Evolutionary conservation across 2,888 invertebrate genomes (phyloP), one percentile per base, ranked within the genome.

Genomic region (Glaucopsyche alexis): DNA sequence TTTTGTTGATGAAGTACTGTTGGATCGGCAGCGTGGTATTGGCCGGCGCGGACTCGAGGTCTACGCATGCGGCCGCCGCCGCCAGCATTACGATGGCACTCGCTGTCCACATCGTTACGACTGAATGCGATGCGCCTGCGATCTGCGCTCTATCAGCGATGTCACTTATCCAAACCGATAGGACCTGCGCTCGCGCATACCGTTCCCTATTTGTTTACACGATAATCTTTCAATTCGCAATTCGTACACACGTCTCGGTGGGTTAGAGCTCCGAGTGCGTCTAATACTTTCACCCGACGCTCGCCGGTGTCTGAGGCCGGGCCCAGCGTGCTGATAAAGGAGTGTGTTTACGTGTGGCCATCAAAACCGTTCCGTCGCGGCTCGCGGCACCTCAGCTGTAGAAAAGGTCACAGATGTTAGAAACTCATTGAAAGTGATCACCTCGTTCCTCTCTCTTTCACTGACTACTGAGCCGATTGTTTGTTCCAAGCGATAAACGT

Each of bases 261-360:
- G 82, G 83, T 85, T 83, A 87, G 84, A 80, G 84, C 82, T 81
- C 80, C 79, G 81, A 84, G 83, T 86, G 85, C 88, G 89, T 91
- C 90, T 92, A 89, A 81, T 85, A 91, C 92, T 93, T 92, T 93
- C 92, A 91, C 91, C 86, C 79, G 84, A 78, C 85, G 83, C 82
- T 84, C 81, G 84, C 79, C 82, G 83, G 82, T 85, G 86, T 82
- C 86, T 80, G 84, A 83, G 87, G 88, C 88, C 88, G 86, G 87
- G 86, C 86, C 84, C 83, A 82, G 83, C 87, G 88, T 90, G 87
- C 84, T 86, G 89, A 89, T 90, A 89, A 84, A 87, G 83, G 81
- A 82, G 78, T 83, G 81, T 85, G 82, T 85, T 87, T 84, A 83
- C 82, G 77, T 76, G 82, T 83, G 66, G 83, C 80, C 82, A 69